These are phyloP conservation scores for Serranus cabrilla DNA, from an alignment of 2,797 vertebrate species.

Conservation along the genomic window DNA sequence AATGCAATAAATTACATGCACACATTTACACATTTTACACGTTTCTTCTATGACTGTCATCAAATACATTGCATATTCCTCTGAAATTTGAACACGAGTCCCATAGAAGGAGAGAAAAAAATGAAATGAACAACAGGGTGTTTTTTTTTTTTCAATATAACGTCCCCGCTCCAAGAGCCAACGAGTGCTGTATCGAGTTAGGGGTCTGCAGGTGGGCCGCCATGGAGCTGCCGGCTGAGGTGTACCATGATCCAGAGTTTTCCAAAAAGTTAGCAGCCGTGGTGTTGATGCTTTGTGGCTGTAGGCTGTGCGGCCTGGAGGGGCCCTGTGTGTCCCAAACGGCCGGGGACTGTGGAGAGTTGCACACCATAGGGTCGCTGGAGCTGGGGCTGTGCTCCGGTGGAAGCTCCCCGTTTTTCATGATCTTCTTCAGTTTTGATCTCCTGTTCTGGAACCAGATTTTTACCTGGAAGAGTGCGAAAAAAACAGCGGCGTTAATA, in stretches of 20 bases:
- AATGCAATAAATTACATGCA: constrained; percentile 99
- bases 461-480: constrained; percentile 88
- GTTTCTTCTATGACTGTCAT: constrained; percentile 90
- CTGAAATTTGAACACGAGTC: constrained; percentile 93
- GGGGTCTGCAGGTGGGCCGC: constrained; percentile 93
- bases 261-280: constrained; percentile 95
- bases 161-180: constrained; percentile 97
- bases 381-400: constrained; percentile 99
- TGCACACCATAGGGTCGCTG: constrained; percentile 99
- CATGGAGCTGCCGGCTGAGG: constrained; percentile 87
- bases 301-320: constrained; percentile 93
- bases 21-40: constrained; percentile 97
- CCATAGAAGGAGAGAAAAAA: constrained; percentile 83
- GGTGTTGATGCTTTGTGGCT: constrained; percentile 92
- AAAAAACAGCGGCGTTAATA: neutral
- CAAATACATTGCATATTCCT: constrained; percentile 95
- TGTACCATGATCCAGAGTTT: constrained; percentile 94
- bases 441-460: constrained; percentile 99
- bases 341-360: constrained; percentile 97
- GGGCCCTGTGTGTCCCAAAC: constrained; percentile 97
- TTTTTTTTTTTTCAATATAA: constrained; percentile 90
- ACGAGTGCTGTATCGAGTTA: constrained; percentile 95
- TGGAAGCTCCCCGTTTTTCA: constrained; percentile 98
- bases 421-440: constrained; percentile 99
- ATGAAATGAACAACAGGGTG: constrained; percentile 68